phyloP scores from a whole-genome alignment of 35 echinoderm and acorn worm genomes.

The Heliocidaris erythrogramma region DNA sequence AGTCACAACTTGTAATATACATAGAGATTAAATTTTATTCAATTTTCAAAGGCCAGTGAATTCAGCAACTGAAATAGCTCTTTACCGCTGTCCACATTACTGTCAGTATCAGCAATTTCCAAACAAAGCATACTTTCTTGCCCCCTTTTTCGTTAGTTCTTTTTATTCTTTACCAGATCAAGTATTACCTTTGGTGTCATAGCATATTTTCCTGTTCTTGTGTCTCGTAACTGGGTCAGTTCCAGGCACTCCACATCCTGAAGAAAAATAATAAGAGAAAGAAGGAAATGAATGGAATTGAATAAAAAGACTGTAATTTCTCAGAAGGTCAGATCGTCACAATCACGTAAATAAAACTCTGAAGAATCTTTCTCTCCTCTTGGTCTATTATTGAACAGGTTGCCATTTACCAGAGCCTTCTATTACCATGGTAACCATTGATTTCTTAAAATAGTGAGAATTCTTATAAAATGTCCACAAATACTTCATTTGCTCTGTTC shows the following conservation, averaged over 20 bases:
- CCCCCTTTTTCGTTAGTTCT: neutral
- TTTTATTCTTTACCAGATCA: neutral
- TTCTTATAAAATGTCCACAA: neutral
- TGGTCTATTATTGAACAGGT: neutral
- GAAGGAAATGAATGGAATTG: neutral
- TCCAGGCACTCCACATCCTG: slow-evolving; percentile 95
- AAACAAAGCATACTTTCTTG: neutral
- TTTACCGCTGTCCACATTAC: neutral
- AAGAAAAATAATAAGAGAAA: slow-evolving; percentile 10
- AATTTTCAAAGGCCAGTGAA: no score
- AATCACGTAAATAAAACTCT: neutral
- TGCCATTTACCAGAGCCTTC: neutral
- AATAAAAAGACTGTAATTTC: neutral
- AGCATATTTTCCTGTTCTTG: slow-evolving; percentile 89
- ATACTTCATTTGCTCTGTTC: neutral
- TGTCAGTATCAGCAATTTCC: neutral
- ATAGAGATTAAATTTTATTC: no score
- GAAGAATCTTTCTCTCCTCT: neutral
- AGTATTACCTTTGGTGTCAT: slow-evolving; percentile 83
- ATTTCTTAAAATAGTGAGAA: neutral
- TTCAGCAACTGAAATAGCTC: neutral
- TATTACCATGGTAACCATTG: neutral
- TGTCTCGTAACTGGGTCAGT: slow-evolving; percentile 76
- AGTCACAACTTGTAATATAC: no score
- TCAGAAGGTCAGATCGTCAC: neutral